Evolutionary conservation across 2,888 invertebrate genomes (phyloP).

Genomic region (Mantis religiosa): DNA sequence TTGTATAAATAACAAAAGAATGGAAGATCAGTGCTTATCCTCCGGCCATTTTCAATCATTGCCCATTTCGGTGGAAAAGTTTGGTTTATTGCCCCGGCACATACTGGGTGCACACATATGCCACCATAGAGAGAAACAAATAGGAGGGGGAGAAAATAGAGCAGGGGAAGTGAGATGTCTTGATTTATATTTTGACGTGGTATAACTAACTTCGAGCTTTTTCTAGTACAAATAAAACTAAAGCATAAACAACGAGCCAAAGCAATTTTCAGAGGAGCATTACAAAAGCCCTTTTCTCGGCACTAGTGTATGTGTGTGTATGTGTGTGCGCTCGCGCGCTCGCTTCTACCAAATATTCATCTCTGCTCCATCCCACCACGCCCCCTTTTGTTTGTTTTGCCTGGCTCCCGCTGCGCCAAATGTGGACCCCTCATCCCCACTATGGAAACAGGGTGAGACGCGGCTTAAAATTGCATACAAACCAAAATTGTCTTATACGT

Average conservation of each 20-base stretch:
- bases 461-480: slow-evolving; percentile 3
- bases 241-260: slow-evolving; percentile 1
- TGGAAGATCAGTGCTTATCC: not conserved
- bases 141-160: not conserved
- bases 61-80: not conserved
- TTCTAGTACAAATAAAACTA: slow-evolving; percentile 5
- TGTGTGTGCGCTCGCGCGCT: not conserved
- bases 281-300: not conserved
- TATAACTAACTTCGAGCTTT: not conserved
- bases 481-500: slow-evolving; percentile 14
- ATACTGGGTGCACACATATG: not conserved
- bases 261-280: slow-evolving; percentile 11
- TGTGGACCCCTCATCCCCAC: not conserved
- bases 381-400: not conserved
- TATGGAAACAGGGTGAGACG: not conserved
- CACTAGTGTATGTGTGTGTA: not conserved
- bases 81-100: not conserved
- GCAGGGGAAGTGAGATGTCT: not conserved
- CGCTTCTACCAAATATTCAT: not conserved
- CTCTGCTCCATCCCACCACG: not conserved
- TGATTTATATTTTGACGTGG: slow-evolving; percentile 12
- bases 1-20: not conserved
- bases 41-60: not conserved
- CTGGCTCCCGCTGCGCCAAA: not conserved
- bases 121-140: not conserved